phyloP scores from a whole-genome alignment of 1,140 invertebrate species.

The Caenorhabditis inopinata region DNA sequence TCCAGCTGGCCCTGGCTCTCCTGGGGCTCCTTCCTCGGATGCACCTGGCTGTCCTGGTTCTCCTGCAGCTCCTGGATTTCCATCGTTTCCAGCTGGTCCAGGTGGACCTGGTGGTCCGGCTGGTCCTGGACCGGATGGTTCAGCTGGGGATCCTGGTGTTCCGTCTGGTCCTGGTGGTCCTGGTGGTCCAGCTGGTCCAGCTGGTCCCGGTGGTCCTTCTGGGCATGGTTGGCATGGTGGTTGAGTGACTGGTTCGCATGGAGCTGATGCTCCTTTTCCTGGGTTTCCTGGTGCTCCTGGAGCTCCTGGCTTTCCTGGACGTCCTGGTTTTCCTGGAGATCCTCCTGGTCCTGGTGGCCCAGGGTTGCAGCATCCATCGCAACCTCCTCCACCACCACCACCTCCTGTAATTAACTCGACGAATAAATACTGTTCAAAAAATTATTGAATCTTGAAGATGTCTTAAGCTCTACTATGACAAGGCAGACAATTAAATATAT shows the following conservation, averaged over 20 bases:
- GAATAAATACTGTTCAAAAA: too few relatives aligned
- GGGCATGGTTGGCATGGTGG: constrained; percentile 54
- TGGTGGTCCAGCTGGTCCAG: constrained; percentile 47
- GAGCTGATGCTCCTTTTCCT: constrained; percentile 44
- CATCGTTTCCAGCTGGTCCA: constrained; percentile 46
- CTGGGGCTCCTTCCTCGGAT: constrained; percentile 35
- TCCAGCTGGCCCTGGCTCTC: constrained; percentile 37
- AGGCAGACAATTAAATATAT: too few relatives aligned
- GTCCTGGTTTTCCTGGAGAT: constrained; percentile 52
- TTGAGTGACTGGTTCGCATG: constrained; percentile 52
- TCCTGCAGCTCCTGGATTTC: constrained; percentile 45
- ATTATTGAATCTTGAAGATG: too few relatives aligned
- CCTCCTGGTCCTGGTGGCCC: constrained; percentile 54
- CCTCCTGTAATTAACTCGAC: too few relatives aligned
- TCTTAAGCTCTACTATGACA: too few relatives aligned
- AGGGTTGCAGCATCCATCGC: constrained; percentile 47
- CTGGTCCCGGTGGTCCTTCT: constrained; percentile 48
- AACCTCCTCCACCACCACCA: constrained; percentile 39
- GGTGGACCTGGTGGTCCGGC: constrained; percentile 49
- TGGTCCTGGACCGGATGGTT: constrained; percentile 44
- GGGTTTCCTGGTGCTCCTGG: constrained; percentile 57
- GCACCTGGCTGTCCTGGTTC: constrained; percentile 40
- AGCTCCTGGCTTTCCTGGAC: constrained; percentile 59
- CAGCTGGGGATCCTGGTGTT: constrained; percentile 49
- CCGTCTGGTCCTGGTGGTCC: constrained; percentile 50